These are phyloP conservation scores for Chesias legatella DNA, from an alignment of 2,888 invertebrate species.

Conservation along the genomic window DNA sequence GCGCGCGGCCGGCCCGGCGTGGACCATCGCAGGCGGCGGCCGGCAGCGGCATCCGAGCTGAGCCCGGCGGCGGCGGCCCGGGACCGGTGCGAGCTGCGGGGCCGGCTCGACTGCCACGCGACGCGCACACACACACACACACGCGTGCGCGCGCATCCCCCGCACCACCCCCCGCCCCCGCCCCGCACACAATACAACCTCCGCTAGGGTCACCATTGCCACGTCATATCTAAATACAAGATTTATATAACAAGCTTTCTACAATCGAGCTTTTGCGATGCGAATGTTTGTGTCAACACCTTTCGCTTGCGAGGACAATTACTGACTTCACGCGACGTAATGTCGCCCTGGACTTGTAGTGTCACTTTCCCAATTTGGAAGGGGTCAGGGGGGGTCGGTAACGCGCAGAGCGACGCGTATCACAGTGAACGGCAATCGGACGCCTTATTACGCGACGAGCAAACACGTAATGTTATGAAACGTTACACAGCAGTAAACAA, in stretches of 20 bases:
- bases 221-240: slow-evolving; percentile 32
- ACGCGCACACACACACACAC: slow-evolving; percentile 35
- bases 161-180: slow-evolving; percentile 26
- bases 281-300: slow-evolving; percentile 6
- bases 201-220: slow-evolving; percentile 55
- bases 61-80: slow-evolving; percentile 74
- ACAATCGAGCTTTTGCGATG: slow-evolving; percentile 9
- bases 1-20: slow-evolving; percentile 79
- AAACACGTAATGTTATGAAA: slow-evolving; percentile 27
- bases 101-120: slow-evolving; percentile 68
- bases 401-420: slow-evolving; percentile 29
- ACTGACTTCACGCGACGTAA: slow-evolving; percentile 9
- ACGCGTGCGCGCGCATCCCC: slow-evolving; percentile 44
- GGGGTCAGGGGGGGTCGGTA: slow-evolving; percentile 41
- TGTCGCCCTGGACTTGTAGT: slow-evolving; percentile 5
- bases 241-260: slow-evolving; percentile 35
- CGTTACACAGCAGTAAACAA: slow-evolving; percentile 16
- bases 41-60: slow-evolving; percentile 78
- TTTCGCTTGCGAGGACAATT: slow-evolving; percentile 7
- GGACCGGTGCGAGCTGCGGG: slow-evolving; percentile 72
- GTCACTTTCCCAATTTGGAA: slow-evolving; percentile 35
- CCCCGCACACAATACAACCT: slow-evolving; percentile 56
- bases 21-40: slow-evolving; percentile 80
- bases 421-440: slow-evolving; percentile 35
- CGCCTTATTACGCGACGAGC: slow-evolving; percentile 29